These are phyloP conservation scores for Agrilus planipennis DNA, from an alignment of 1,140 invertebrate species.

Conservation along the genomic window DNA sequence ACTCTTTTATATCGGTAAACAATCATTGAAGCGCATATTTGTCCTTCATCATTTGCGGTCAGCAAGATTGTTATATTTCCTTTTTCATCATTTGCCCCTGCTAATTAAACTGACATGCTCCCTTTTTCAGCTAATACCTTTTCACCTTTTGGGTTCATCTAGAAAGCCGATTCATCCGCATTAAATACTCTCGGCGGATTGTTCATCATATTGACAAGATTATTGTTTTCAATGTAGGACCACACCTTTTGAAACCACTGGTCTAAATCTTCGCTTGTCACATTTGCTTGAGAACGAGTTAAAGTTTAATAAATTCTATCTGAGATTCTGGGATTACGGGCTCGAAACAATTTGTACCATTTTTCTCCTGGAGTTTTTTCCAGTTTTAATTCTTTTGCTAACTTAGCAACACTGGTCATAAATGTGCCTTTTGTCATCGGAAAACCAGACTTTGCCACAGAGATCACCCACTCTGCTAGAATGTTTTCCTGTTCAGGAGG, in stretches of 20 bases:
- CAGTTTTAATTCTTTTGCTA: not conserved
- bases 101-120: constrained; percentile 24
- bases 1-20: constrained; percentile 23
- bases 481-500: not conserved
- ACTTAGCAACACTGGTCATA: not conserved
- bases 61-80: constrained; percentile 28
- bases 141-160: constrained; percentile 22
- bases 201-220: constrained; percentile 13
- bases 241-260: constrained; percentile 18
- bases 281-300: constrained; percentile 12
- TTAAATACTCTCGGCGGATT: constrained; percentile 22
- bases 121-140: constrained; percentile 26
- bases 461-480: not conserved
- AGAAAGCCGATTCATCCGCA: constrained; percentile 27
- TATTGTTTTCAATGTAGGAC: constrained; percentile 13
- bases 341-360: constrained; percentile 21
- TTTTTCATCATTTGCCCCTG: constrained; percentile 23
- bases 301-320: constrained; percentile 18
- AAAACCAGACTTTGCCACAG: not conserved
- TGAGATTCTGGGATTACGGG: constrained; percentile 14
- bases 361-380: constrained; percentile 12
- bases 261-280: constrained; percentile 17
- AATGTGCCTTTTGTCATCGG: not conserved
- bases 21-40: constrained; percentile 24
- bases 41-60: constrained; percentile 25